A percentile compares a stretch with the other conserved stretches of the same genome.
These are phyloP conservation scores for Mnemiopsis leidyi DNA, from an alignment of 37 sponge, comb jelly and placozoan species.

Conservation along the genomic window DNA sequence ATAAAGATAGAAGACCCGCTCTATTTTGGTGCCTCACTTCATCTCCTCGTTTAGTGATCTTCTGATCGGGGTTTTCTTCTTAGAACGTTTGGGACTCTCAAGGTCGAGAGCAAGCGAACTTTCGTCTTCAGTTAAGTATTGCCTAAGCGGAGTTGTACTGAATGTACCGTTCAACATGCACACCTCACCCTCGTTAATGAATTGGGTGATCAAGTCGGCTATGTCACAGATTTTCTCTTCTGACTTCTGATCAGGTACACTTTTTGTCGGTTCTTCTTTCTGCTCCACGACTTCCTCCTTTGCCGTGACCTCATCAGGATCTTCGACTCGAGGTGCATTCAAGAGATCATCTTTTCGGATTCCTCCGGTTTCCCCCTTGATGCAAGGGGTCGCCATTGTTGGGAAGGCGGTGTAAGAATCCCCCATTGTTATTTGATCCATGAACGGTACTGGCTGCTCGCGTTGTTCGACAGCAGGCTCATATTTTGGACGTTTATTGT, in stretches of 20 bases:
- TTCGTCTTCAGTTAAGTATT: slow-evolving; percentile 35
- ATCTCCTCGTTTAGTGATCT: slow-evolving; percentile 7
- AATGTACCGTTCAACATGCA: slow-evolving; percentile 3
- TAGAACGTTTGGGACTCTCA: slow-evolving; percentile 26
- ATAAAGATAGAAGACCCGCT: too few relatives aligned
- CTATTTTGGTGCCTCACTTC: too few relatives aligned
- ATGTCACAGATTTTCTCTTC: neutral
- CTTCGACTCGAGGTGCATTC: neutral
- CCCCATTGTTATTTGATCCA: neutral
- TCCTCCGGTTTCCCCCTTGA: neutral
- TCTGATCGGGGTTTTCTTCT: neutral
- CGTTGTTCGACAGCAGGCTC: neutral
- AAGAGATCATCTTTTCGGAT: neutral
- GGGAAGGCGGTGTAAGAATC: neutral
- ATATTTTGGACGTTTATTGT: neutral
- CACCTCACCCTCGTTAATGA: slow-evolving; percentile 53
- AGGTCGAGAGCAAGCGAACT: slow-evolving; percentile 19
- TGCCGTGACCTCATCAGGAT: neutral
- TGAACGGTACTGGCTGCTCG: neutral
- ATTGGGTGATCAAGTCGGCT: slow-evolving; percentile 33
- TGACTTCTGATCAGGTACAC: neutral
- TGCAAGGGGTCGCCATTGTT: neutral
- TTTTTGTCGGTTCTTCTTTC: neutral
- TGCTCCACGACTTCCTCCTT: neutral
- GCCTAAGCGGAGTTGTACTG: slow-evolving; percentile 2